Conservation (phyloP, 2,113 vertebrate genomes). For the mouse (Mus musculus) region GRCm39 chrX:49266001-49266500, state of each 20-base stretch:
- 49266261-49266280: background rate
- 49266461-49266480: background rate
- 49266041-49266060: background rate
- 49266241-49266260: background rate
- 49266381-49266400: background rate
- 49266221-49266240: background rate
- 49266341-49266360: background rate
- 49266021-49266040: constrained; percentile 16
- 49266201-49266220: constrained; percentile 12
- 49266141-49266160: background rate
- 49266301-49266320: background rate
- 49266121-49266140: background rate
- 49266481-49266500: background rate
- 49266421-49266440: background rate
- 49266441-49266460: background rate
- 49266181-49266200: background rate
- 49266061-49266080: background rate
- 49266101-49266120: background rate
- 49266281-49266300: background rate
- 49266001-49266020: constrained; percentile 23
- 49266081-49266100: constrained; percentile 27
- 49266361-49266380: background rate
- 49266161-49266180: background rate
- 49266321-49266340: background rate
- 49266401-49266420: constrained; percentile 14